Evolutionary conservation across 2,888 invertebrate genomes (phyloP), one percentile per base, ranked within the genome.

Genomic region (Argyresthia goedartella): DNA sequence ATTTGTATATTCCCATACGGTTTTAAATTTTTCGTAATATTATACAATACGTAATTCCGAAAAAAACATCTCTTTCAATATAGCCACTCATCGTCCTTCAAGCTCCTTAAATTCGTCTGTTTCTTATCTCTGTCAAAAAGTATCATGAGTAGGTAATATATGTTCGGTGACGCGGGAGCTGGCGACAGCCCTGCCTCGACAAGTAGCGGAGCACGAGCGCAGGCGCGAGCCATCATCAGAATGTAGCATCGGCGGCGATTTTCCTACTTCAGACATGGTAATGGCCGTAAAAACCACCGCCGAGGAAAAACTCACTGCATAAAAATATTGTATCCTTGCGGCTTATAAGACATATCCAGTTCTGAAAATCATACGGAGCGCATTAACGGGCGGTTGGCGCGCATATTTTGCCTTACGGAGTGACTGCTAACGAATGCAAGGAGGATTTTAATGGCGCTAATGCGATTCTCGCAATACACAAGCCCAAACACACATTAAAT

Each of bases 321-420:
- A 86, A 84, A 86, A 86, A 86, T 85, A 86, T 86, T 84, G 84
- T 78, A 84, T 81, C 78, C 81, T 74, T 76, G 70, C 71, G 73
- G 72, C 73, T 66, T 79, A 81, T 85, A 81, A 70, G 74, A 71
- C 66, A 67, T 71, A 65, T 73, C 81, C 85, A 79, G 82, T 85
- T 86, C 85, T 85, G 86, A 86, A 84, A 86, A 86, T 86, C 86
- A 86, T 84, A 84, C 86, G 84, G 84, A 76, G 79, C 76, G 74
- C 65, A 71, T 69, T 69, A 73, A 72, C 65, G 67, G 76, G 71
- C 79, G 59, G 80, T 78, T 63, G 64, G 69, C 64, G 69, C 79
- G 68, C 85, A 86, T 86, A 82, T 82, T 82, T 86, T 81, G 70
- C 86, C 86, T 68, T 86, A 84, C 74, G 65, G 60, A 82, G 85